Evolutionary conservation across 2,888 invertebrate species (phyloP), one percentile per base, ranked within the genome.

Genomic region (Hoplodrina ambigua): DNA sequence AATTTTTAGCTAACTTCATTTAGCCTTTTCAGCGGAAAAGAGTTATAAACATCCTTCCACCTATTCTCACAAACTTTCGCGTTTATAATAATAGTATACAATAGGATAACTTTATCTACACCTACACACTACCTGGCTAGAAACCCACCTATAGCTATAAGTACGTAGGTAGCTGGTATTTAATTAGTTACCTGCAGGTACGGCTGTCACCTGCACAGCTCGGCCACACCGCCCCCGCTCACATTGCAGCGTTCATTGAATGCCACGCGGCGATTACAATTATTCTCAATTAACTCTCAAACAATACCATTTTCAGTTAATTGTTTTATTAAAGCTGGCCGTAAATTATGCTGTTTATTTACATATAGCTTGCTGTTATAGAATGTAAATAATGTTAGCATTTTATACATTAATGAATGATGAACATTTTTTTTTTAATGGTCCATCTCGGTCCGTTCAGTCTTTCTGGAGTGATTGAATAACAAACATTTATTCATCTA

Each of bases 111-210:
- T 19, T 11, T 15, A 54, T 13, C 8, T 41, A 2, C 30, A 66
- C 70, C 53, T 33, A 55, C 58, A 54, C 17, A 20, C 13, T 44
- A 17, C 7, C 11, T n/a, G 15, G 13, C 15, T 49, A 57, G 17
- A 20, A 57, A 15, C 10, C 37, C 41, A 41, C 0, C 8, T 62
- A 19, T 17, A 54, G 2, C 5, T 3, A 41, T 41, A 8, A 37
- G 11, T 2, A 10, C 2, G 37, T 37, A 10, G 37, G 37, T 13
- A 41, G 2, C 46, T 17, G 46, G 10, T 30, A 60, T 75, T 67
- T 54, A 77, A 68, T 75, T 64, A 75, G 56, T 75, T 75, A 57
- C 53, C 53, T 64, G 76, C 60, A 64, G 75, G 57, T 49, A 17
- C 1, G n/a, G 11, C 60, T 80, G 77, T 69, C 81, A 69, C 4